Evolutionary conservation across 2,113 vertebrate species (phyloP).

Genomic region (Ranitomeya variabilis): DNA sequence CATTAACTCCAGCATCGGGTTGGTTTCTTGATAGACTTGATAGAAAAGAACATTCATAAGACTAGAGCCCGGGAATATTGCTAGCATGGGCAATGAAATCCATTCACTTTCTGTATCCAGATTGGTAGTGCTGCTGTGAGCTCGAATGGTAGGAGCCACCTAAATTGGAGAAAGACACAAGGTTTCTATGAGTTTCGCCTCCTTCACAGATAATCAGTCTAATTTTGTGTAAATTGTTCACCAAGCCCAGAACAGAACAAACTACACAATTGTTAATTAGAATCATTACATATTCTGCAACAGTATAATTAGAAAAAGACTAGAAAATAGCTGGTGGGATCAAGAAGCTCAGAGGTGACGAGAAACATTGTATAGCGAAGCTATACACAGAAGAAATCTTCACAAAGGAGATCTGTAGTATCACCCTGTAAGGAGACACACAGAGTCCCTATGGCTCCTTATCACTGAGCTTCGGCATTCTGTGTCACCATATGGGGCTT

Average conservation of each 20-base stretch:
- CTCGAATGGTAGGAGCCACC: slow-evolving; percentile 14
- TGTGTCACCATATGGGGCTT: too few relatives aligned
- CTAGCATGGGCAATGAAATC: neutral
- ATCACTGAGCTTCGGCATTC: neutral
- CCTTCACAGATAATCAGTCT: neutral
- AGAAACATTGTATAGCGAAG: neutral
- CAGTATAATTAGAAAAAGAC: neutral
- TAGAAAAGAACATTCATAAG: neutral
- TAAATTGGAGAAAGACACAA: neutral
- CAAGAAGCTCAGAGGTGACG: neutral
- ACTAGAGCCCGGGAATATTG: neutral
- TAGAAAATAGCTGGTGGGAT: neutral
- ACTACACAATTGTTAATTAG: neutral
- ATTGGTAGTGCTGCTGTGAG: slow-evolving; percentile 13
- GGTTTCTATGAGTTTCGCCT: neutral
- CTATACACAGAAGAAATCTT: neutral
- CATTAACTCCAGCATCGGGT: neutral
- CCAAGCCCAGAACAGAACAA: neutral
- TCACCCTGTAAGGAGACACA: neutral
- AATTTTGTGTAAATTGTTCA: neutral
- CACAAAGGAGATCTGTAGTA: neutral
- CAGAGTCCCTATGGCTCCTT: neutral
- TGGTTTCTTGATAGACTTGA: neutral
- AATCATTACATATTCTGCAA: neutral
- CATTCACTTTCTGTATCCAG: slow-evolving; percentile 26